These are phyloP conservation scores for Pogonocichla stellata DNA, from an alignment of 2,113 vertebrate genomes.

Conservation along the genomic window DNA sequence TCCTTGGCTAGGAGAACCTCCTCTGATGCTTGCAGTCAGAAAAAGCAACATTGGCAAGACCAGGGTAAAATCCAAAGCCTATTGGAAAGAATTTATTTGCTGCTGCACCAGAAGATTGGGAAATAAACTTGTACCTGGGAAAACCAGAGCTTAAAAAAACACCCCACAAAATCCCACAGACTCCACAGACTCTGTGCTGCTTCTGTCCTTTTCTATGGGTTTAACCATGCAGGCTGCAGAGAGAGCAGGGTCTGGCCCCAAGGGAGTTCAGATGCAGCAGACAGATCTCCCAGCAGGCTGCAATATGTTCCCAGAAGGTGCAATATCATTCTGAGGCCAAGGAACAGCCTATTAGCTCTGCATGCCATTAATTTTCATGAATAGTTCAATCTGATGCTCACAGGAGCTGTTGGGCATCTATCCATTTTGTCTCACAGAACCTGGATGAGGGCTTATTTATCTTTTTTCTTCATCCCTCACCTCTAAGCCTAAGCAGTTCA, in stretches of 20 bases:
- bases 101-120: not conserved
- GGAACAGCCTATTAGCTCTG: conserved; percentile 55
- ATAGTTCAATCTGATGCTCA: conserved; percentile 8
- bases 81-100: not conserved
- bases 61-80: not conserved
- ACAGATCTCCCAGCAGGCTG: conserved; percentile 43
- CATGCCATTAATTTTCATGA: conserved; percentile 52
- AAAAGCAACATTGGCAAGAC: not conserved
- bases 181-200: not conserved
- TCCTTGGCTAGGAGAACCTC: not conserved
- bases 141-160: not conserved
- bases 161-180: not conserved
- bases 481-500: not conserved
- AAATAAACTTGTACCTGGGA: not conserved
- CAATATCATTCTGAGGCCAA: conserved; percentile 16
- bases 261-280: conserved; percentile 26
- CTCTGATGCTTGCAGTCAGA: not conserved
- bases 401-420: conserved; percentile 32
- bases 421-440: conserved; percentile 31
- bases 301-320: conserved; percentile 49
- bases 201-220: not conserved
- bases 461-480: not conserved
- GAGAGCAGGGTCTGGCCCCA: not conserved
- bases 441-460: conserved; percentile 11
- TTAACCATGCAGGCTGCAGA: not conserved